Evolutionary conservation across 92 coral and sea anemone species (phyloP).

Genomic region (Pocillopora meandrina): DNA sequence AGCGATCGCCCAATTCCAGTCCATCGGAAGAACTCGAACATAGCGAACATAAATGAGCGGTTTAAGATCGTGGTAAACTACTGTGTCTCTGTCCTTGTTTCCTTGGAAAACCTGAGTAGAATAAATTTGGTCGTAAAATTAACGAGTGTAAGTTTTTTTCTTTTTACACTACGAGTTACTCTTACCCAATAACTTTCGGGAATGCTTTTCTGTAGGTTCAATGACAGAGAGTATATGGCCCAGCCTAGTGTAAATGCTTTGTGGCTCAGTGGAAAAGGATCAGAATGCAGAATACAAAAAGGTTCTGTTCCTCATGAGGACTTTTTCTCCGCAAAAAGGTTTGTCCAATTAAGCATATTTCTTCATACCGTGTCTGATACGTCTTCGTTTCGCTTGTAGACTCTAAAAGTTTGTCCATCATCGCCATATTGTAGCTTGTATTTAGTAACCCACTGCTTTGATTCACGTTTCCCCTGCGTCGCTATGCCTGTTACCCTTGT

Average conservation of each 20-base stretch:
- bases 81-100: not conserved
- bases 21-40: constrained; percentile 3
- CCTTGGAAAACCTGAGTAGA: not conserved
- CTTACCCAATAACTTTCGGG: too few relatives aligned
- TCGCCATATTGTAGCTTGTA: constrained; percentile 43
- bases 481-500: constrained; percentile 25
- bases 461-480: constrained; percentile 41
- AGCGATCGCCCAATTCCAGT: not conserved
- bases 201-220: too few relatives aligned
- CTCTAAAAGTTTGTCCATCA: constrained; percentile 28
- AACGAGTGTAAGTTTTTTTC: too few relatives aligned
- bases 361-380: constrained; percentile 8
- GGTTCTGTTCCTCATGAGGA: not conserved
- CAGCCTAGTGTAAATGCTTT: too few relatives aligned
- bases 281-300: too few relatives aligned
- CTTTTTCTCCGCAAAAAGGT: not conserved
- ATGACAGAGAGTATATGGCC: too few relatives aligned
- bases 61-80: not conserved
- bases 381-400: not conserved
- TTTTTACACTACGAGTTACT: too few relatives aligned
- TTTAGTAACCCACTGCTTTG: constrained; percentile 42
- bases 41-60: constrained; percentile 13
- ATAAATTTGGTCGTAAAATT: not conserved
- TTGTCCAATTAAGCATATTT: not conserved
- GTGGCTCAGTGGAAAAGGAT: too few relatives aligned